These are phyloP conservation scores for Acanthaster planci DNA, from an alignment of 35 echinoderm and acorn worm genomes.

Conservation along the genomic window DNA sequence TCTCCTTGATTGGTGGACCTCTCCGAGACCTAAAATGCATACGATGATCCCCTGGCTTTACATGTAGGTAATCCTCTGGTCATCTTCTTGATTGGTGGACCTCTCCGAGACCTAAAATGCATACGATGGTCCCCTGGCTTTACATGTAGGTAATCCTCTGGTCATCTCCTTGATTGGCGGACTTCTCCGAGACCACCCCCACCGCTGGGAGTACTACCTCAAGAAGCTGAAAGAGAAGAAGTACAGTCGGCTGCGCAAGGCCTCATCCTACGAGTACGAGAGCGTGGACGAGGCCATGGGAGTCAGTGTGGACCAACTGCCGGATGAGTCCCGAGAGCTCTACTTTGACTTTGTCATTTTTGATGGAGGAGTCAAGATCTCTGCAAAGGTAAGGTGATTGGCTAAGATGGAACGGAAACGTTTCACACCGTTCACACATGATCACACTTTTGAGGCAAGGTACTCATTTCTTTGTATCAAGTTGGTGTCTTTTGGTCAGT, in stretches of 20 bases:
- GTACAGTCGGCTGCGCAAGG: constrained; percentile 65
- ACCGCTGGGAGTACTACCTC: constrained; percentile 81
- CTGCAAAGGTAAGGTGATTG: constrained; percentile 55
- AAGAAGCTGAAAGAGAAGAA: constrained; percentile 71
- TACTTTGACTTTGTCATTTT: constrained; percentile 82
- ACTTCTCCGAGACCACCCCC: constrained; percentile 75
- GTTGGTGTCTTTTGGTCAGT: too few relatives aligned
- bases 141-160: constrained; percentile 55
- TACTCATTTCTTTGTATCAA: too few relatives aligned
- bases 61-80: too few relatives aligned
- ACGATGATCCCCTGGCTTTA: too few relatives aligned
- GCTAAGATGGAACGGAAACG: too few relatives aligned
- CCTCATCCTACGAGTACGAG: constrained; percentile 72
- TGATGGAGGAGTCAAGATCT: constrained; percentile 59
- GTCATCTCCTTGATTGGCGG: constrained; percentile 79
- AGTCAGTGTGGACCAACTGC: constrained; percentile 63
- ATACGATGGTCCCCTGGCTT: too few relatives aligned
- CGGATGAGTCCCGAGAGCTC: constrained; percentile 49
- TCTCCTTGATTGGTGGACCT: too few relatives aligned
- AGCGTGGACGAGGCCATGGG: constrained; percentile 82
- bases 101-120: too few relatives aligned
- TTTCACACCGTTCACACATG: too few relatives aligned
- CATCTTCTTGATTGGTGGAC: too few relatives aligned
- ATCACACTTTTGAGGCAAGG: too few relatives aligned
- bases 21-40: too few relatives aligned